Evolutionary conservation across 2,113 vertebrate genomes (phyloP).

Genomic region (Hystrix brachyura): DNA sequence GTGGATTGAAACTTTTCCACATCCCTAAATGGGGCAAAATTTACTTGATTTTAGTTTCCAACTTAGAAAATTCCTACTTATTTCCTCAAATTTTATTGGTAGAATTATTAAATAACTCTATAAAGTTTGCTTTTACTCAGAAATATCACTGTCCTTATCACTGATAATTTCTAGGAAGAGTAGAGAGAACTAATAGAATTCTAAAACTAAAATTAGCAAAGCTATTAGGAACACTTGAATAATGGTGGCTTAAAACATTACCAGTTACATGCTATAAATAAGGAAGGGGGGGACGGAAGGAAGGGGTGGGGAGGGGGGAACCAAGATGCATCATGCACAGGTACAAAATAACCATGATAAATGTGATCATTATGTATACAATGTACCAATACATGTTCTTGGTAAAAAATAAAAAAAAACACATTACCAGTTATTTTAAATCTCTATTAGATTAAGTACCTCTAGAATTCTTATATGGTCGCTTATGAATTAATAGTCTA

Average conservation of each 20-base stretch:
- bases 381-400: too few relatives aligned
- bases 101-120: background rate
- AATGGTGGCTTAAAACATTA: background rate
- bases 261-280: too few relatives aligned
- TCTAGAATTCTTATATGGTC: background rate
- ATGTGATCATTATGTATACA: too few relatives aligned
- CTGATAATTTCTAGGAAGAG: background rate
- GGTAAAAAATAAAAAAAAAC: too few relatives aligned
- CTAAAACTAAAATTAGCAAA: background rate
- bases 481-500: background rate
- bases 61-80: background rate
- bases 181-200: background rate
- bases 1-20: background rate
- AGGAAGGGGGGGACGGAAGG: too few relatives aligned
- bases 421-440: background rate
- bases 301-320: too few relatives aligned
- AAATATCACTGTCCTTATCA: background rate
- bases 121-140: background rate
- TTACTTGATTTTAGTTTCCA: background rate
- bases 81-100: background rate
- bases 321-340: too few relatives aligned
- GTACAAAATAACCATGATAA: too few relatives aligned
- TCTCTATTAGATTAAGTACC: background rate
- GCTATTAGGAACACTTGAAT: background rate
- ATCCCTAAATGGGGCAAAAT: background rate